phyloP scores from a whole-genome alignment of 2,113 vertebrate species.

The Ranitomeya variabilis region DNA sequence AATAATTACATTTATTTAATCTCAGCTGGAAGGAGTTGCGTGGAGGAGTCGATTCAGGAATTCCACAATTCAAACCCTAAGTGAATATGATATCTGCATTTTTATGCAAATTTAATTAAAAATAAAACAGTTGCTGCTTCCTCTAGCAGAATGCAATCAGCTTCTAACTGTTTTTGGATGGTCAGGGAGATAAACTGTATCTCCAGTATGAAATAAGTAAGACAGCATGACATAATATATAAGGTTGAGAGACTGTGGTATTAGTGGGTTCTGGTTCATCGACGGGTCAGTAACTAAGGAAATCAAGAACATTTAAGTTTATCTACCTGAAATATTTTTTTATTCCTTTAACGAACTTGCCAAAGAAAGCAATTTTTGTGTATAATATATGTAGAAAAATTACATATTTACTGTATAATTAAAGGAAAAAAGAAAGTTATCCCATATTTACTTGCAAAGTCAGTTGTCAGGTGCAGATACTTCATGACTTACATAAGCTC shows the following conservation, averaged over 20 bases:
- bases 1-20: slow-evolving; percentile 37
- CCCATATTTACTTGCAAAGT: not conserved
- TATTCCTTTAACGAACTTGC: not conserved
- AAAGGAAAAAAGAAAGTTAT: not conserved
- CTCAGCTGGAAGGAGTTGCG: slow-evolving; percentile 7
- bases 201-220: not conserved
- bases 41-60: slow-evolving; percentile 23
- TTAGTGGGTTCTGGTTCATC: slow-evolving; percentile 7
- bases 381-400: not conserved
- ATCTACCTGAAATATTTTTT: not conserved
- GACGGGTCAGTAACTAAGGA: slow-evolving; percentile 22
- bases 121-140: slow-evolving; percentile 29
- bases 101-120: slow-evolving; percentile 35
- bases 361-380: not conserved
- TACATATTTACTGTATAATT: not conserved
- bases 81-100: slow-evolving; percentile 40
- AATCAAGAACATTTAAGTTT: not conserved
- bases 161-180: slow-evolving; percentile 13
- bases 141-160: slow-evolving; percentile 24
- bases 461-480: not conserved
- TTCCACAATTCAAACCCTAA: slow-evolving; percentile 3
- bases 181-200: slow-evolving; percentile 26
- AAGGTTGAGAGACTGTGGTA: not conserved
- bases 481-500: not conserved
- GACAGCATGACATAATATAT: not conserved